Evolutionary conservation across 92 coral and sea anemone species (phyloP).

Genomic region (Metridium senile): DNA sequence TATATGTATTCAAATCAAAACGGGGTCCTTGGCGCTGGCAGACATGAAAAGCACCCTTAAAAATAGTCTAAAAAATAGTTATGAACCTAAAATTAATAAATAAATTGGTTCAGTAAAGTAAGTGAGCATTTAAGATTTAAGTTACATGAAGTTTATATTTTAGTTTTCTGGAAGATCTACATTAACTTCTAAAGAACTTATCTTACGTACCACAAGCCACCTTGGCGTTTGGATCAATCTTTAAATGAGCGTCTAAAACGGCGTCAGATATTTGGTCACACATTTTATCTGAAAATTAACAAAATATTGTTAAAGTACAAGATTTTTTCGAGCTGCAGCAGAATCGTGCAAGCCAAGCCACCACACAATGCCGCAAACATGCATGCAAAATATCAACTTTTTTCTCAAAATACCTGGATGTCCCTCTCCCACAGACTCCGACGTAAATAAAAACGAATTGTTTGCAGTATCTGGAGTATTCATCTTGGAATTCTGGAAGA

Average conservation of each 20-base stretch:
- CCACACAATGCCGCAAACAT: background rate
- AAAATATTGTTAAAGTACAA: background rate
- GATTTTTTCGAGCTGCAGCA: too few relatives aligned
- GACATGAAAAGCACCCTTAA: too few relatives aligned
- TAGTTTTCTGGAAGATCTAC: background rate
- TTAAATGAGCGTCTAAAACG: constrained; percentile 74
- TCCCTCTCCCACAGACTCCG: constrained; percentile 87
- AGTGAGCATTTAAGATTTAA: too few relatives aligned
- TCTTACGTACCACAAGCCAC: constrained; percentile 92
- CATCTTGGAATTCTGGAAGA: constrained; percentile 35
- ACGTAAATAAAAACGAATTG: constrained; percentile 69
- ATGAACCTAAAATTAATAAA: too few relatives aligned
- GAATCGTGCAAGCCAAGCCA: too few relatives aligned
- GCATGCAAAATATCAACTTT: background rate
- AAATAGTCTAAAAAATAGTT: too few relatives aligned
- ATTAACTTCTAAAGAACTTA: background rate
- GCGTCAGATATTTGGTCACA: constrained; percentile 91
- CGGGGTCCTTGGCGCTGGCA: too few relatives aligned
- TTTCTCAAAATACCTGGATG: constrained; percentile 65
- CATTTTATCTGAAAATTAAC: constrained; percentile 64
- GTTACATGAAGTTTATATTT: background rate
- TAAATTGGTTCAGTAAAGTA: background rate
- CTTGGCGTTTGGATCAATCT: constrained; percentile 77
- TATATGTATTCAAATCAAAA: too few relatives aligned
- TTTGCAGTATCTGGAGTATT: constrained; percentile 65